Base-by-base conservation (phyloP, 2,113 vertebrate genomes). In the Tinamus guttatus region DNA sequence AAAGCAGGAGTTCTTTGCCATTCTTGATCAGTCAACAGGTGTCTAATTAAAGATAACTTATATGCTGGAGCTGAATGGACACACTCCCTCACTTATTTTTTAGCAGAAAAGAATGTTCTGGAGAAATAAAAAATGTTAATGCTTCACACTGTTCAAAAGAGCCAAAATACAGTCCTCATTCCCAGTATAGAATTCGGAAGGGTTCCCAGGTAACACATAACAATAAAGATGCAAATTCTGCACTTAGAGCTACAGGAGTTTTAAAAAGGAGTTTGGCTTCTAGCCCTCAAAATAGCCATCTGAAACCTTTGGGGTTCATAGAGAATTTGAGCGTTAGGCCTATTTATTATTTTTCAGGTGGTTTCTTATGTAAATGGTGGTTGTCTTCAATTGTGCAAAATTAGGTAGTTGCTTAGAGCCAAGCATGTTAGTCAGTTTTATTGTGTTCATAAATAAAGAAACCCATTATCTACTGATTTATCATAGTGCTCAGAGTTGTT, bases 391-490 rank as follows among this genome's bases (percentile, higher is more conserved):
- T 90, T 94, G 76, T 28, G 78, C 5, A 15, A 93, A 82, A 88
- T 85, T 62, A 95, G n/a, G 34, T 63, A 21, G 9, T 27, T 25
- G 30, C 88, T 96, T 96, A 93, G 24, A 93, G 19, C n/a, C 27
- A 32, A 95, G 78, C 41, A 75, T 36, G 7, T 89, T 84, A 47
- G 60, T 64, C 30, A 67, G 34, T 94, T 97, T 95, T 94, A 94
- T 54, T 9, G 1, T 24, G 19, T 74, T 96, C 96, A 94, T 94
- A 97, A 97, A 96, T 71, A 96, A 40, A 90, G 87, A 95, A 96
- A 85, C 25, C 28, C 45, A 88, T 94, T 96, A 95, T 68, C 70
- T 94, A 68, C 38, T 96, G 95, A 97, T 97, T 95, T 95, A 97
- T 96, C 70, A 43, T 41, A 4, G 25, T 93, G 49, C 43, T 95